phyloP scores from a whole-genome alignment of 2,888 invertebrate genomes.

The Caenorhabditis sp. region DNA sequence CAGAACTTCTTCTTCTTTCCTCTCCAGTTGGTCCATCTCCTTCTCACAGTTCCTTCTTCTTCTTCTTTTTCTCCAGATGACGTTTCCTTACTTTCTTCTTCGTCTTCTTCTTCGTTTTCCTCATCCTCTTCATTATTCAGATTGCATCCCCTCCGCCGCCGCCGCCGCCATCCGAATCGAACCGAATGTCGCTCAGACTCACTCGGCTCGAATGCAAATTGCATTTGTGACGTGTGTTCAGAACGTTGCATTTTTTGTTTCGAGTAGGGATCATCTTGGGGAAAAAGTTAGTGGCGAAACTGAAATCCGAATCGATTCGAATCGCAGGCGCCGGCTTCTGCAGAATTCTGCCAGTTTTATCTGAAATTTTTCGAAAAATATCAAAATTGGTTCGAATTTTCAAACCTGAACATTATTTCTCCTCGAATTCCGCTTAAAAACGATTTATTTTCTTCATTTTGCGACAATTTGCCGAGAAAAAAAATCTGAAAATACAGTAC shows the following conservation, averaged over 20 bases:
- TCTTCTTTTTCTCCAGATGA: neutral
- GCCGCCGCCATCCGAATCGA: neutral
- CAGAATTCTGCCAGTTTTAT: too few relatives aligned
- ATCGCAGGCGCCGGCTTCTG: too few relatives aligned
- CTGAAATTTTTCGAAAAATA: too few relatives aligned
- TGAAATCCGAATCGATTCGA: too few relatives aligned
- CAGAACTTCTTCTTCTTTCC: conserved; percentile 30
- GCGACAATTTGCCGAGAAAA: too few relatives aligned
- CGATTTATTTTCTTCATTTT: too few relatives aligned
- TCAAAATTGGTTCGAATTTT: too few relatives aligned
- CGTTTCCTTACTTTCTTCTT: conserved; percentile 14
- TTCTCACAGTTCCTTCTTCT: conserved; percentile 25
- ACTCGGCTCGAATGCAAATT: conserved; percentile 37
- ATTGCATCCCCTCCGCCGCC: conserved; percentile 15
- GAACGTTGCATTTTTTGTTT: conserved; percentile 38
- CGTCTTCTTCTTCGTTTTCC: conserved; percentile 7
- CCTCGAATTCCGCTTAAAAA: too few relatives aligned
- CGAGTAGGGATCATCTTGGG: too few relatives aligned
- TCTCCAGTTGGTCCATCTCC: conserved; percentile 41
- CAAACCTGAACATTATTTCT: too few relatives aligned
- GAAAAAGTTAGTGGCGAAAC: too few relatives aligned
- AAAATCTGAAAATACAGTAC: too few relatives aligned
- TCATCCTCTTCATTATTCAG: conserved; percentile 32
- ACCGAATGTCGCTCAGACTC: conserved; percentile 14
- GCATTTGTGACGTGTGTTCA: conserved; percentile 41